Base-by-base conservation (phyloP, 2,888 invertebrate genomes). In the Hydrotaea diabolus region DNA sequence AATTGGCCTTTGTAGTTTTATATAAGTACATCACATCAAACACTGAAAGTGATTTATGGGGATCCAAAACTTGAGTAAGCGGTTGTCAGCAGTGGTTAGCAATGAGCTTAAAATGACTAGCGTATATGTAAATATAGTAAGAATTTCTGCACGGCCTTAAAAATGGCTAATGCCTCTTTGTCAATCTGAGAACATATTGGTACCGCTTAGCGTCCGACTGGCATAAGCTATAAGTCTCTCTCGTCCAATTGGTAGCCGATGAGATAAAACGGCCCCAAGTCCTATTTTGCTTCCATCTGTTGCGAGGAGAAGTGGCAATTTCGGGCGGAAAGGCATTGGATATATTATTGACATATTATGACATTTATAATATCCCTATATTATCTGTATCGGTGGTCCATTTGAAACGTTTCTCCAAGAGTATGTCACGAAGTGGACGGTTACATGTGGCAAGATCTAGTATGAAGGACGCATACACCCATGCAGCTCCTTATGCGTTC, bases 241-340 rank as follows among this genome's bases (percentile, higher is more conserved):
- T n/a, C n/a, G n/a, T n/a, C n/a, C n/a, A n/a, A n/a, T 15, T 3
- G 62, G 62, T 36, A 66, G 19, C 0, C 26, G 71, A 21, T 77
- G 82, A 0, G 77, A 66, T 5, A 83, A 59, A 8, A 76, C 86
- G 4, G 59, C 78, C 2, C 79, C 82, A 0, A 83, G 71, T 2
- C 73, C 80, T 2, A 36, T 31, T 59, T 59, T 77, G 31, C 57
- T 69, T 0, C 69, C 77, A 26, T 77, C n/a, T n/a, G n/a, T n/a
- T n/a, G n/a, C n/a, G n/a, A n/a, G n/a, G n/a, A n/a, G n/a, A n/a
- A n/a, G n/a, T n/a, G n/a, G n/a, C n/a, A n/a, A n/a, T n/a, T n/a
- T n/a, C n/a, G n/a, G n/a, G n/a, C n/a, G n/a, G n/a, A n/a, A n/a
- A n/a, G n/a, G n/a, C n/a, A n/a, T n/a, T n/a, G n/a, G n/a, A n/a